Evolutionary conservation across 2,888 invertebrate species (phyloP).

Genomic region (Anaspis maculata): DNA sequence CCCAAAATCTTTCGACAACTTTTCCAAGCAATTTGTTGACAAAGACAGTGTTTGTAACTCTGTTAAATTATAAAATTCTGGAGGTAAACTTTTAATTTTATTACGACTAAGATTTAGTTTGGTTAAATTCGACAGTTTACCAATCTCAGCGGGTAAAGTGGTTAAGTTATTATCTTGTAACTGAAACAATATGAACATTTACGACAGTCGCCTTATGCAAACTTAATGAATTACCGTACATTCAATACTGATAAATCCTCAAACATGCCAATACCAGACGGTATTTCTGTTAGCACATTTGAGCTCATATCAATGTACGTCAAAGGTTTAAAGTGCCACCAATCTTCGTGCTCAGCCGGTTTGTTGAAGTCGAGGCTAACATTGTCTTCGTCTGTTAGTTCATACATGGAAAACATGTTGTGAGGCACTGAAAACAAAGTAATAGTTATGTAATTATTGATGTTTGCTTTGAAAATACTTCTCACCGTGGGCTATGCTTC

Average conservation of each 20-base stretch:
- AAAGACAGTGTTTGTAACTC: conserved; percentile 64
- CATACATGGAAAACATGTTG: conserved; percentile 65
- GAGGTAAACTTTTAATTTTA: conserved; percentile 54
- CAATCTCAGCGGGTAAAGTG: conserved; percentile 64
- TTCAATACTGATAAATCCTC: conserved; percentile 60
- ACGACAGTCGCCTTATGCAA: no score
- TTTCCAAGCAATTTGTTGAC: conserved; percentile 63
- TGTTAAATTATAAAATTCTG: conserved; percentile 58
- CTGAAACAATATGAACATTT: conserved; percentile 47
- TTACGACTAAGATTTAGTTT: conserved; percentile 64
- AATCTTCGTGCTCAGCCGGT: conserved; percentile 45
- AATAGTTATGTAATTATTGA: no score
- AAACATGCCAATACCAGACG: conserved; percentile 56
- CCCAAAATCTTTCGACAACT: conserved; percentile 63
- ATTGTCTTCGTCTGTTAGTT: conserved; percentile 54
- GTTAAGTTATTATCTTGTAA: conserved; percentile 76
- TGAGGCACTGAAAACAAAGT: conserved; percentile 57
- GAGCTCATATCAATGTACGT: conserved; percentile 71
- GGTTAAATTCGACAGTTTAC: conserved; percentile 56
- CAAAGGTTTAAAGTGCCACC: conserved; percentile 80
- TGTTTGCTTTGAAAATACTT: conserved; percentile 51
- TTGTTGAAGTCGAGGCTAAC: conserved; percentile 52
- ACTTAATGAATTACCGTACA: conserved; percentile 47
- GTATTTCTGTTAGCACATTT: conserved; percentile 58
- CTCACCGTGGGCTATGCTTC: conserved; percentile 64